These are phyloP conservation scores for Festucalex cinctus DNA, from an alignment of 2,113 vertebrate genomes.

Conservation along the genomic window DNA sequence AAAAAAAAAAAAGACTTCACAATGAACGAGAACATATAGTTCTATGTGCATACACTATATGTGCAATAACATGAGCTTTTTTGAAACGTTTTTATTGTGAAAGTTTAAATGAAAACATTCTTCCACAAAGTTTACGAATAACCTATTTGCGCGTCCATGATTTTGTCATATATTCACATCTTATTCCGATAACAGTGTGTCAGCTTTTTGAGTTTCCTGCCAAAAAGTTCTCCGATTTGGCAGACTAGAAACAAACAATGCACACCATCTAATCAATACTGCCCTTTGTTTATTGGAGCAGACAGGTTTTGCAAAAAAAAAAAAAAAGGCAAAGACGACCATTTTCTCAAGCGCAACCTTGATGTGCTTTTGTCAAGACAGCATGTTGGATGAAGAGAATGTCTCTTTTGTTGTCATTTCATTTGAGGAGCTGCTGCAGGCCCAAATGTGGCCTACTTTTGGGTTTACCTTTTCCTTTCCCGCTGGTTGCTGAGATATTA, in stretches of 20 bases:
- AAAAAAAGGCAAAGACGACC: not conserved
- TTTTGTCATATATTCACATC: slow-evolving; percentile 15
- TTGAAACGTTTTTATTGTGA: slow-evolving; percentile 2
- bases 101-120: slow-evolving; percentile 23
- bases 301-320: slow-evolving; percentile 4
- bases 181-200: not conserved
- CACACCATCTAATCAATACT: slow-evolving; percentile 31
- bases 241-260: slow-evolving; percentile 11
- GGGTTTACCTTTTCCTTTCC: slow-evolving; percentile 39
- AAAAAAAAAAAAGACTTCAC: too few species aligned
- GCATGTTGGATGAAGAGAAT: slow-evolving; percentile 38
- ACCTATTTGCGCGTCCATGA: slow-evolving; percentile 5
- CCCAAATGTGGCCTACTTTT: slow-evolving; percentile 65
- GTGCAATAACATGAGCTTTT: not conserved
- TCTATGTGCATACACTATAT: too few species aligned
- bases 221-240: slow-evolving; percentile 1
- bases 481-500: slow-evolving; percentile 54
- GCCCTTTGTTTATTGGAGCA: slow-evolving; percentile 18
- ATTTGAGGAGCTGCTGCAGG: slow-evolving; percentile 55
- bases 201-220: slow-evolving; percentile 4
- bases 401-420: slow-evolving; percentile 34
- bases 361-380: slow-evolving; percentile 46
- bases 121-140: slow-evolving; percentile 24
- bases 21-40: too few species aligned
- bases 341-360: slow-evolving; percentile 7